phyloP scores from a whole-genome alignment of 1,140 invertebrate species.

The Heterodera carotae region DNA sequence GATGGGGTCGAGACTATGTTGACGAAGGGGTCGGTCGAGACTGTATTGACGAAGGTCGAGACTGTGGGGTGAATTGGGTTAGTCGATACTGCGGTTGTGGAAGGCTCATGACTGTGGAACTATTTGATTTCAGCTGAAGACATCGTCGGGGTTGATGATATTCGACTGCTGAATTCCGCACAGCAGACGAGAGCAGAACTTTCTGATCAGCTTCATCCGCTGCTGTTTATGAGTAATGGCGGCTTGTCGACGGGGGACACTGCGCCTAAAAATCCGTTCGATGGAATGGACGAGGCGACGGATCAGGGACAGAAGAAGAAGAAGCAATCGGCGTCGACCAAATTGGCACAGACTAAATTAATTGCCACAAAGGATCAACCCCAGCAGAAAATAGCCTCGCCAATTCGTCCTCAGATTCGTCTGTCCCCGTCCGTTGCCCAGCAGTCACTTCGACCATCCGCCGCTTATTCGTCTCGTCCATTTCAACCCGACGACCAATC shows the following conservation, averaged over 20 bases:
- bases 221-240: too few relatives aligned
- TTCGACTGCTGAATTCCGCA: conserved; percentile 26
- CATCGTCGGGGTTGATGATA: conserved; percentile 36
- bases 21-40: too few relatives aligned
- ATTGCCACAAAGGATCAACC: not conserved
- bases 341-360: not conserved
- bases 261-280: conserved; percentile 8
- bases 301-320: not conserved
- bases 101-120: too few relatives aligned
- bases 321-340: not conserved
- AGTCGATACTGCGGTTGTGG: too few relatives aligned
- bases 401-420: conserved; percentile 1
- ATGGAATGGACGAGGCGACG: conserved; percentile 1
- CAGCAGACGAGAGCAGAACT: not conserved
- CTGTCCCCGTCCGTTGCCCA: not conserved
- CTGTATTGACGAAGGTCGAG: too few relatives aligned
- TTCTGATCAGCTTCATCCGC: too few relatives aligned
- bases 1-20: too few relatives aligned
- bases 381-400: not conserved
- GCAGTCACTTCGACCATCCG: too few relatives aligned
- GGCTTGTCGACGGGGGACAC: not conserved
- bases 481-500: not conserved
- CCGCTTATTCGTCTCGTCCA: too few relatives aligned
- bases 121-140: conserved; percentile 37
- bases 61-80: too few relatives aligned